These are phyloP conservation scores for Drosophila setifemur DNA, from an alignment of 1,140 invertebrate species.

Conservation along the genomic window DNA sequence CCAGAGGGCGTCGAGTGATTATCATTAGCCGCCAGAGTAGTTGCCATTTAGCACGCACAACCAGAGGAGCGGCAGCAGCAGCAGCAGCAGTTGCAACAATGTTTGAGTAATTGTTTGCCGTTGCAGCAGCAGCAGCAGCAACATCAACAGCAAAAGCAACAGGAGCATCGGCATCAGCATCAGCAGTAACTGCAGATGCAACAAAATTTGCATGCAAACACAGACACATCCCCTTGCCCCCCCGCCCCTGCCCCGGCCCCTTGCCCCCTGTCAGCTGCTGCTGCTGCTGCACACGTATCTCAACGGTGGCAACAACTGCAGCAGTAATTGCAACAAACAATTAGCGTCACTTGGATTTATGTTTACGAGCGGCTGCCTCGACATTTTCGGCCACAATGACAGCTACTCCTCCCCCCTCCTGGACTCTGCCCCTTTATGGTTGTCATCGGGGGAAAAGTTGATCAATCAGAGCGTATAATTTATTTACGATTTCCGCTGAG, in stretches of 20 bases:
- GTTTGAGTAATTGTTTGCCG: slow-evolving; percentile 78
- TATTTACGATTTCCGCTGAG: slow-evolving; percentile 29
- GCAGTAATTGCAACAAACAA: slow-evolving; percentile 80
- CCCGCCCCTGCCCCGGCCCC: no score
- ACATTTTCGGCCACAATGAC: slow-evolving; percentile 48
- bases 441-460: slow-evolving; percentile 36
- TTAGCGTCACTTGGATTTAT: slow-evolving; percentile 79
- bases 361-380: slow-evolving; percentile 65
- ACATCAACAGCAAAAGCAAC: slow-evolving; percentile 10
- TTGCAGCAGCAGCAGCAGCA: slow-evolving; percentile 46
- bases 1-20: slow-evolving; percentile 61
- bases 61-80: slow-evolving; percentile 29
- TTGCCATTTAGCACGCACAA: slow-evolving; percentile 77
- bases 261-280: background rate
- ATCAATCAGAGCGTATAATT: slow-evolving; percentile 49
- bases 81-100: slow-evolving; percentile 62
- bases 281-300: slow-evolving; percentile 55
- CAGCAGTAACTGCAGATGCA: slow-evolving; percentile 48
- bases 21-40: slow-evolving; percentile 71
- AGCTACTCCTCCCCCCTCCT: background rate
- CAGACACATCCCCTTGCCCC: background rate
- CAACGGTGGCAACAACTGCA: slow-evolving; percentile 60
- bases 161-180: slow-evolving; percentile 32
- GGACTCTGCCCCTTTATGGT: background rate
- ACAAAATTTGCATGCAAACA: slow-evolving; percentile 73